Percentiles rank a stretch among this genome's conserved stretches.
Conservation (phyloP, 2,888 invertebrate species). For the Punctoribates punctum region DNA sequence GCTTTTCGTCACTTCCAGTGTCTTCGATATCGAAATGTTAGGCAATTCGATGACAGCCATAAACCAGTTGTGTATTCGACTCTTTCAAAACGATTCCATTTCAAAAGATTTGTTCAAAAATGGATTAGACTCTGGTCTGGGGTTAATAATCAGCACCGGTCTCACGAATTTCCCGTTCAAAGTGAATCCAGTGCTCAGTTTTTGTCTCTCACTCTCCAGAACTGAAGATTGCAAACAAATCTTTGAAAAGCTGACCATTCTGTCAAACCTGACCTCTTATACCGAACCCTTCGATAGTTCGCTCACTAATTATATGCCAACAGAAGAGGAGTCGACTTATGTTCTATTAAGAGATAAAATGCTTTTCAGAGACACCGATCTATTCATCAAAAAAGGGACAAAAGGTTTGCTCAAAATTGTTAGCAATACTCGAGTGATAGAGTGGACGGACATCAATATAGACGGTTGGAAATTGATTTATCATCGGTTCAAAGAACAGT, state of each 20-base stretch:
- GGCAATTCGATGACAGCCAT: slow-evolving; percentile 22
- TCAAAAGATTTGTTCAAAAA: slow-evolving; percentile 37
- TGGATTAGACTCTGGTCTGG: slow-evolving; percentile 35
- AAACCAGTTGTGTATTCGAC: slow-evolving; percentile 18
- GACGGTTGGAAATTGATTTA: slow-evolving; percentile 41
- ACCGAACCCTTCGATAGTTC: slow-evolving; percentile 36
- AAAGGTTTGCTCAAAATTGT: slow-evolving; percentile 26
- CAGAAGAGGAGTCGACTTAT: slow-evolving; percentile 11
- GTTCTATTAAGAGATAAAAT: slow-evolving; percentile 17
- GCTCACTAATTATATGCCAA: neutral
- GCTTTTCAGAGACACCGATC: slow-evolving; percentile 6
- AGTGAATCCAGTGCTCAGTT: slow-evolving; percentile 28
- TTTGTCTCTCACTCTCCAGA: slow-evolving; percentile 27
- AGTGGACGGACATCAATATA: slow-evolving; percentile 41
- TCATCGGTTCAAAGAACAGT: slow-evolving; percentile 35
- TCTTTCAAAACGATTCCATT: slow-evolving; percentile 35
- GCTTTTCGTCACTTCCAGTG: slow-evolving; percentile 20
- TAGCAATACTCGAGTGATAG: slow-evolving; percentile 31
- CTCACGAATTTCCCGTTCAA: slow-evolving; percentile 36
- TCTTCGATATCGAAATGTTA: slow-evolving; percentile 38
- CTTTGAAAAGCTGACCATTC: slow-evolving; percentile 34
- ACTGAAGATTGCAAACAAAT: slow-evolving; percentile 32
- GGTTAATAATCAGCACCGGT: slow-evolving; percentile 29
- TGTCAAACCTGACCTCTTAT: slow-evolving; percentile 27
- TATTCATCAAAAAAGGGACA: slow-evolving; percentile 26